A percentile compares a stretch with the other conserved stretches of the same genome.
Conservation (phyloP, 2,797 vertebrate species). For the Gambusia yucatana region DNA sequence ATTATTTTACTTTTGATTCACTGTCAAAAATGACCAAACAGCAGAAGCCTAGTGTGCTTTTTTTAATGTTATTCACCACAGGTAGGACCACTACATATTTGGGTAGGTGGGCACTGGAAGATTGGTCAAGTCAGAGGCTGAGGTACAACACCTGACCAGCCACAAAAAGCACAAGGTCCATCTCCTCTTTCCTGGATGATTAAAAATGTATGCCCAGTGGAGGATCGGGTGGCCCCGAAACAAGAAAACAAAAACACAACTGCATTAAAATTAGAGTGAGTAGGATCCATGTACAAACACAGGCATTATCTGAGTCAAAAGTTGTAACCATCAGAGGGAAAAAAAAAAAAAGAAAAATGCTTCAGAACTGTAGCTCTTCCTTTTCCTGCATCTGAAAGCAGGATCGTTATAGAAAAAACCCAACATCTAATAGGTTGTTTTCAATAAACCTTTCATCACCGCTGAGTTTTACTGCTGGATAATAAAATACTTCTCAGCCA, state of each 20-base stretch:
- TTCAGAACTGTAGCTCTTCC: background rate
- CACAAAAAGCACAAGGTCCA: conserved; percentile 35
- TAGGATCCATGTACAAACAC: conserved; percentile 24
- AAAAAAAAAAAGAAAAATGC: background rate
- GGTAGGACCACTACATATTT: conserved; percentile 46
- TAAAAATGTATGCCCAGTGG: conserved; percentile 74
- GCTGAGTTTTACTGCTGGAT: background rate
- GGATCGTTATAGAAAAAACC: background rate
- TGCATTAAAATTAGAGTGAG: conserved; percentile 74
- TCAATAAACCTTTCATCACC: background rate
- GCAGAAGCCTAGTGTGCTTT: conserved; percentile 12
- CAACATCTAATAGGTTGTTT: background rate
- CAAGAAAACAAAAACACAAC: conserved; percentile 76
- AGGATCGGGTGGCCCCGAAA: conserved; percentile 71
- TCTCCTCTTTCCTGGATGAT: conserved; percentile 74
- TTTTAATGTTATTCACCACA: conserved; percentile 23
- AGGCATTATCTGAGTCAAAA: conserved; percentile 5
- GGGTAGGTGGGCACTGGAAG: conserved; percentile 19
- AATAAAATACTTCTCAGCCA: background rate
- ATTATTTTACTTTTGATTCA: conserved; percentile 15
- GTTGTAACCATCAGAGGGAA: conserved; percentile 24
- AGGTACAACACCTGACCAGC: conserved; percentile 42
- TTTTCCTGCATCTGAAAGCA: conserved; percentile 11
- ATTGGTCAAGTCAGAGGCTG: conserved; percentile 36
- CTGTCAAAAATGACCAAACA: conserved; percentile 21